Percentiles rank a stretch among this genome's conserved stretches.
Conservation (phyloP, 1,140 invertebrate genomes). For the Drosophila parvula region DNA sequence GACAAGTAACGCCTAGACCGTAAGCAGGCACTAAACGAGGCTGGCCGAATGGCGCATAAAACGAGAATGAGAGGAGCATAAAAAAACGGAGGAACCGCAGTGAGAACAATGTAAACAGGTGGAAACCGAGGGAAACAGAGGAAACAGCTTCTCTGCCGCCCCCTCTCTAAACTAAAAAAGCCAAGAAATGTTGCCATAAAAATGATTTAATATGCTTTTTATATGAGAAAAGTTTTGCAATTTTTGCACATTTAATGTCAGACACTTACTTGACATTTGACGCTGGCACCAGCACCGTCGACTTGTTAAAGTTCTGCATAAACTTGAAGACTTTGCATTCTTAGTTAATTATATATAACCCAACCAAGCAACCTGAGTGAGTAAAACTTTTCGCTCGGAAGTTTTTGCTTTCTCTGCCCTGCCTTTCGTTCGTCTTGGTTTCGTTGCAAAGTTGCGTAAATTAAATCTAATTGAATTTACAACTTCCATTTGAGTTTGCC, state of each 20-base stretch:
- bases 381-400: constrained; percentile 43
- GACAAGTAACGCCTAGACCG: constrained; percentile 22
- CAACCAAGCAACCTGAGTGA: constrained; percentile 25
- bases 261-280: constrained; percentile 60
- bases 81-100: constrained; percentile 25
- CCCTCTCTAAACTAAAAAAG: constrained; percentile 42
- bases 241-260: constrained; percentile 62
- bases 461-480: constrained; percentile 68
- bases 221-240: constrained; percentile 68
- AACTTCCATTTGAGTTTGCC: constrained; percentile 54
- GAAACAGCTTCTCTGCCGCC: not conserved
- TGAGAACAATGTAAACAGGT: constrained; percentile 51
- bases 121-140: not conserved
- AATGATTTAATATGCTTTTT: constrained; percentile 67
- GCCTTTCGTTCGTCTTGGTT: constrained; percentile 28
- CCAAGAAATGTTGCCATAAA: constrained; percentile 56
- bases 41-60: constrained; percentile 45
- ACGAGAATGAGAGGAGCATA: constrained; percentile 32
- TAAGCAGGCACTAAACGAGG: constrained; percentile 12
- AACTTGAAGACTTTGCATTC: constrained; percentile 51
- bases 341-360: constrained; percentile 51
- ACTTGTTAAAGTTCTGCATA: constrained; percentile 52
- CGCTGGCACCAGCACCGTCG: constrained; percentile 5
- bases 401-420: constrained; percentile 19
- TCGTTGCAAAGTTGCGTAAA: constrained; percentile 55